Conservation (phyloP, 2,888 invertebrate species). For the Stramonita haemastoma region DNA sequence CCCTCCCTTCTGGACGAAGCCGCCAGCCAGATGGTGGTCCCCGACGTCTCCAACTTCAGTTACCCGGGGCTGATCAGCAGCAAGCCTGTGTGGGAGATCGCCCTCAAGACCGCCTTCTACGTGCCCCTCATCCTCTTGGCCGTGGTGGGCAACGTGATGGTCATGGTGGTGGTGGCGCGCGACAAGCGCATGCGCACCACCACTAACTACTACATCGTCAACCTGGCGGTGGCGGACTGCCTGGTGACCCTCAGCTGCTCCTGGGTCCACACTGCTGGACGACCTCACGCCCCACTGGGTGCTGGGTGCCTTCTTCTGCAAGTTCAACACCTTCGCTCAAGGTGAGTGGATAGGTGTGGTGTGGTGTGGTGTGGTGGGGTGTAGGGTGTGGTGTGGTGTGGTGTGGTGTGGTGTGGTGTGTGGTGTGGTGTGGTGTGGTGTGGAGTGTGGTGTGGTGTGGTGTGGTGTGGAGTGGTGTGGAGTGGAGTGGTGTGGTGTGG, state of each 20-base stretch:
- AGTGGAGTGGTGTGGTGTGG: too few relatives aligned
- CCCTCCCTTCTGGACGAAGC: background rate
- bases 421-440: too few relatives aligned
- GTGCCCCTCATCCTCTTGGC: constrained; percentile 63
- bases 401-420: too few relatives aligned
- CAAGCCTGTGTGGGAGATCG: constrained; percentile 63
- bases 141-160: constrained; percentile 65
- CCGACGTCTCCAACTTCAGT: constrained; percentile 47
- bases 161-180: constrained; percentile 65
- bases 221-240: constrained; percentile 73
- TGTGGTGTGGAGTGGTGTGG: too few relatives aligned
- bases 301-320: constrained; percentile 86
- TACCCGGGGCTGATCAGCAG: constrained; percentile 56
- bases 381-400: background rate
- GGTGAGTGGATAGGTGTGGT: constrained; percentile 78
- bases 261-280: constrained; percentile 86
- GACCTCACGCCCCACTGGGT: constrained; percentile 89
- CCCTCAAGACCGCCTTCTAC: constrained; percentile 62
- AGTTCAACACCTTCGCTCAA: constrained; percentile 87
- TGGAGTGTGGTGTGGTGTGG: too few relatives aligned
- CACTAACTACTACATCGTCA: constrained; percentile 76
- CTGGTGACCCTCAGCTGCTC: constrained; percentile 81
- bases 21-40: constrained; percentile 2
- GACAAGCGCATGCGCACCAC: constrained; percentile 71
- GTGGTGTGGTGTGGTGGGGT: background rate